Base-by-base conservation (phyloP, 2,888 invertebrate genomes). In the Selenia dentaria region DNA sequence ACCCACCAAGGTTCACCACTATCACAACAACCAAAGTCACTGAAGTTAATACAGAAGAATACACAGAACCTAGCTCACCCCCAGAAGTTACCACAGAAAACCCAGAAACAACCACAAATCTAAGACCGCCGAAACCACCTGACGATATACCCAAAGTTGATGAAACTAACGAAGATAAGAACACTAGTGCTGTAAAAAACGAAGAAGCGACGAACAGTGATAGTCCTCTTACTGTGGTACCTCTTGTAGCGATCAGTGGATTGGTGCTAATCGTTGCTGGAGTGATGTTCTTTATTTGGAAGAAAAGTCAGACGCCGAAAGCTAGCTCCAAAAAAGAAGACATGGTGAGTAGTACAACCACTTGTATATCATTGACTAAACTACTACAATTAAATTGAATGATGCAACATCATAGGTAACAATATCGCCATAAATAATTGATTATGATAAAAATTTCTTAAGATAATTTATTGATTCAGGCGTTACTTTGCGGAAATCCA, bases 231-330 rank as follows among this genome's bases (percentile, higher is more conserved):
- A 94, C 95, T 28, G 83, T 96, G 34, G 92, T 96, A 61, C 95
- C 96, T 1, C 85, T 96, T 34, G 89, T 94, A 13, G 94, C 94
- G 6, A 93, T 96, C 33, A 93, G 93, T 61, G 94, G 92, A 2
- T 86, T 96, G 33, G 93, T 96, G 46, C 78, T 95, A 2, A 92
- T 94, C 11, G 93, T 94, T 2, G 94, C 93, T 11, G 91, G 92
- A 29, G 92, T 94, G 1, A 92, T 94, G 9, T 92, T 95, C 62
- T 92, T 95, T 42, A 94, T 95, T 57, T 93, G 95, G 60, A 94
- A 93, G 69, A 95, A 93, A 65, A 92, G 95, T 48, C 94, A 93
- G 64, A 75, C 88, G 25, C 92, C 92, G 31, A 93, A 94, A 25
- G 91, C 92, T 28, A 93, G 93, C 67, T 83, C 92, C n/a, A 67